Conservation (phyloP, 2,888 invertebrate species). For the Andrena flavipes region DNA sequence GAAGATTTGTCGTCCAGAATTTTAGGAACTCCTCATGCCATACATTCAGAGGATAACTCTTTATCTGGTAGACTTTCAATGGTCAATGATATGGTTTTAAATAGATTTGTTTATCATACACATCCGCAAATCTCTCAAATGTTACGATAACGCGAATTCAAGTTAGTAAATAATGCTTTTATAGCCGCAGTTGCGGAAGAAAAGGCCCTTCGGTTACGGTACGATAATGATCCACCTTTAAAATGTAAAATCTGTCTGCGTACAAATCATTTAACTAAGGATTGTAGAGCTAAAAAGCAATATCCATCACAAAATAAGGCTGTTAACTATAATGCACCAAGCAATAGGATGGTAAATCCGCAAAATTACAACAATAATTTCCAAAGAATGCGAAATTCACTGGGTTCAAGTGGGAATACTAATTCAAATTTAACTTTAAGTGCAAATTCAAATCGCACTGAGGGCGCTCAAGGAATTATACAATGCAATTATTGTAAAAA, state of each 20-base stretch:
- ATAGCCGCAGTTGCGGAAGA: neutral
- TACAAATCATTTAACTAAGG: neutral
- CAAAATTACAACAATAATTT: too few relatives aligned
- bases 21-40: neutral
- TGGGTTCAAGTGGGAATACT: too few relatives aligned
- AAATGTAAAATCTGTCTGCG: conserved; percentile 1
- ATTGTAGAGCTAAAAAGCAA: neutral
- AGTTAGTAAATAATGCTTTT: neutral
- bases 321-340: too few relatives aligned
- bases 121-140: neutral
- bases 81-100: conserved; percentile 4
- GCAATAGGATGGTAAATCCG: too few relatives aligned
- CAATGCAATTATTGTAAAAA: conserved; percentile 19
- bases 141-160: conserved; percentile 1
- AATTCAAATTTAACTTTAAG: too few relatives aligned
- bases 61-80: neutral
- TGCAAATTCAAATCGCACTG: neutral
- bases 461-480: neutral
- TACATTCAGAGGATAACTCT: neutral
- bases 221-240: neutral
- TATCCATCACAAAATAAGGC: too few relatives aligned
- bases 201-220: neutral
- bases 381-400: too few relatives aligned
- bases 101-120: neutral
- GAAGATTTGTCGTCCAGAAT: conserved; percentile 7